Conservation (phyloP, 1,140 invertebrate genomes). For the Panonychus citri region DNA sequence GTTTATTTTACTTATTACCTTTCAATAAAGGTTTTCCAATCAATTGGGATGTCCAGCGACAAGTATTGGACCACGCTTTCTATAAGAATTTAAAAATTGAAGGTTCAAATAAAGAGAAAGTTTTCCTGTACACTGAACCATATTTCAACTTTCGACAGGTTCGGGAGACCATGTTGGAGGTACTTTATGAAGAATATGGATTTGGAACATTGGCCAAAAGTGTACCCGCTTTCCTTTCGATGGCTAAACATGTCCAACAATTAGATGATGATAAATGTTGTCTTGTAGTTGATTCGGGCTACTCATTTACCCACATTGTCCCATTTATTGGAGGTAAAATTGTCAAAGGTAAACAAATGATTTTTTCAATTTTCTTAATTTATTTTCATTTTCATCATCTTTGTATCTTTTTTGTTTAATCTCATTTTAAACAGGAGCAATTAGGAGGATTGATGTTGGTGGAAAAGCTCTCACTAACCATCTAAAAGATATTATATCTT, state of each 20-base stretch:
- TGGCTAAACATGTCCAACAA: slow-evolving; percentile 1
- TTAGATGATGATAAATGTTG: slow-evolving; percentile 32
- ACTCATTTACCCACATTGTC: slow-evolving; percentile 82
- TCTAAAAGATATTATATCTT: slow-evolving; percentile 90
- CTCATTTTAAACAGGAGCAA: slow-evolving; percentile 29
- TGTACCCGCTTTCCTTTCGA: slow-evolving; percentile 25
- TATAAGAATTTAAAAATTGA: slow-evolving; percentile 2
- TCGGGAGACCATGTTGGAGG: slow-evolving; percentile 78
- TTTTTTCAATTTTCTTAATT: background rate
- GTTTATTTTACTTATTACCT: slow-evolving; percentile 74
- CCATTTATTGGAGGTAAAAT: slow-evolving; percentile 79
- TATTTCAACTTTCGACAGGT: slow-evolving; percentile 77
- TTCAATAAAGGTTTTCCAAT: slow-evolving; percentile 86
- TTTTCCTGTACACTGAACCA: slow-evolving; percentile 45
- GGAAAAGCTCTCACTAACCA: slow-evolving; percentile 95
- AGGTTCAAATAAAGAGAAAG: slow-evolving; percentile 19
- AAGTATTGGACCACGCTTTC: slow-evolving; percentile 84
- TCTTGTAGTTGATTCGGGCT: slow-evolving; percentile 74
- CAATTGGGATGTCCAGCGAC: slow-evolving; percentile 83
- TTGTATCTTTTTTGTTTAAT: too few species aligned
- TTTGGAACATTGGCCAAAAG: slow-evolving; percentile 57
- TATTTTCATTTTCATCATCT: too few species aligned
- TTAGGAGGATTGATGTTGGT: slow-evolving; percentile 71
- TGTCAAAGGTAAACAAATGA: slow-evolving; percentile 34
- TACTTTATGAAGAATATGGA: slow-evolving; percentile 94